Evolutionary conservation across 2,797 vertebrate species (phyloP), one percentile per base, ranked within the genome.

Genomic region (Acanthopagrus latus): DNA sequence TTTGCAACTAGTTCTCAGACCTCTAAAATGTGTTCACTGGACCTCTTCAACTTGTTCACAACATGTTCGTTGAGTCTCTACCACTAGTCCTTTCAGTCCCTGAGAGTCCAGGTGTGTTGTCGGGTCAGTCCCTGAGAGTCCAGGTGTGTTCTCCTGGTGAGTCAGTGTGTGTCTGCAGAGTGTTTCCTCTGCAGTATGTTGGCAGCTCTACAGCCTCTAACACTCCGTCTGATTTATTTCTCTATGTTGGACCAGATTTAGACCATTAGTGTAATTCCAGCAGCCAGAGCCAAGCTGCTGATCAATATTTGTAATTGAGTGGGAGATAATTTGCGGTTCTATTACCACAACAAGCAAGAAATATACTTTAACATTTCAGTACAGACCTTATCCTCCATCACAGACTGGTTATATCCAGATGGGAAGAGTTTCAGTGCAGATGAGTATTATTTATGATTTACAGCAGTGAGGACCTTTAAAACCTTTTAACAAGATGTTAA

Each of bases 291-390:
- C 91, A 93, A 81, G 74, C 52, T 29, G 60, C 44, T 25, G 66
- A 92, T 94, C 92, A 76, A 93, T 94, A 91, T 88, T 78, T 85
- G 74, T 94, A 92, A 94, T 89, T 92, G 89, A 93, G 88, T 89
- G 89, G 76, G 89, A 91, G 89, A 92, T 92, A 91, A 94, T 94
- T 88, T 87, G 86, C 74, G 50, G 2, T 87, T 86, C 80, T 87
- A 90, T 89, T 74, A 87, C 77, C 81, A 82, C 87, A 91, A 92
- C 89, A 91, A 91, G 83, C 70, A 85, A 80, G 73, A 87, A 89
- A 87, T 88, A 38, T 33, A 50, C 74, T 71, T 51, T 54, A 5
- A 68, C 23, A 82, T 20, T 55, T 62, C 29, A 5, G 41, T 62
- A 9, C n/a, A 83, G 68, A 74, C 58, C 52, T 50, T 0, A 18